phyloP scores from a whole-genome alignment of 1,140 invertebrate genomes.

The Drosophila paulistorum region DNA sequence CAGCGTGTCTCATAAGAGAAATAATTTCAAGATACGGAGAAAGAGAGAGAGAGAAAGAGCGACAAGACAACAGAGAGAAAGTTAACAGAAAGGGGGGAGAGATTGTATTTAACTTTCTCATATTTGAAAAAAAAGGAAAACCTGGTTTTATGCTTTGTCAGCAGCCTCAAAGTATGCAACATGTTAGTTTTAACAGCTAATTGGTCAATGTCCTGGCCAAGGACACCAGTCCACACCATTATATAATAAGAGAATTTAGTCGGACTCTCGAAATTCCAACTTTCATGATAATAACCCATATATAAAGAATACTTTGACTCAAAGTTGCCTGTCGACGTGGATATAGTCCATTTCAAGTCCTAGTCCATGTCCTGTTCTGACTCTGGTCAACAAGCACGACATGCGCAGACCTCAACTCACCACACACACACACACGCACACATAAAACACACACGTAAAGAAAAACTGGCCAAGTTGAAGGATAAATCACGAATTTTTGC shows the following conservation, averaged over 20 bases:
- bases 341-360: slow-evolving; percentile 50
- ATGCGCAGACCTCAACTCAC: slow-evolving; percentile 66
- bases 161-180: slow-evolving; percentile 52
- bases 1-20: slow-evolving; percentile 57
- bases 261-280: slow-evolving; percentile 61
- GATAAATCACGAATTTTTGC: slow-evolving; percentile 71
- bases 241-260: slow-evolving; percentile 53
- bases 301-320: slow-evolving; percentile 12
- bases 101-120: slow-evolving; percentile 51
- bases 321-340: slow-evolving; percentile 50
- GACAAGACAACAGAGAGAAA: neutral
- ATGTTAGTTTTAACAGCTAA: slow-evolving; percentile 38
- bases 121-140: slow-evolving; percentile 10
- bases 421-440: slow-evolving; percentile 31
- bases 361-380: slow-evolving; percentile 7
- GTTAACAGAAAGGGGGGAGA: neutral
- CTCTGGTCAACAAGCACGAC: slow-evolving; percentile 49
- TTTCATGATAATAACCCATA: slow-evolving; percentile 44
- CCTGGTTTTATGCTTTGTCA: slow-evolving; percentile 26
- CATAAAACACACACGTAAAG: slow-evolving; percentile 20
- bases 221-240: slow-evolving; percentile 56
- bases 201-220: slow-evolving; percentile 36
- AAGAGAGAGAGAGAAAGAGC: slow-evolving; percentile 12
- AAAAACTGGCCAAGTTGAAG: slow-evolving; percentile 73
- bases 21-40: slow-evolving; percentile 13